These are phyloP conservation scores for Mormyrus hasselquistii DNA, from an alignment of 2,797 vertebrate species.

Conservation along the genomic window DNA sequence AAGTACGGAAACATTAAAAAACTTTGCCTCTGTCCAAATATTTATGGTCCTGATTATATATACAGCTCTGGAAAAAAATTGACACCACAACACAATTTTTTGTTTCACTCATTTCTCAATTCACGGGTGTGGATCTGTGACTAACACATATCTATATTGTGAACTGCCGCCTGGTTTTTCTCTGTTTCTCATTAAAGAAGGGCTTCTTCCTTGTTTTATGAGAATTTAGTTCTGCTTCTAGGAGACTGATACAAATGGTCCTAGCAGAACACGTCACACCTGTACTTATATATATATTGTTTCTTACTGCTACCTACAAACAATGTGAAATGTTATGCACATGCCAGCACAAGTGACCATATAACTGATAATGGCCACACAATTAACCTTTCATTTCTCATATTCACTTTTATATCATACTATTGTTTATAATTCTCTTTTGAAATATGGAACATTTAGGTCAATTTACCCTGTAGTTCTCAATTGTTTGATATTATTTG, in stretches of 20 bases:
- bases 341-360: neutral
- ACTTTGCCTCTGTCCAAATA: too few relatives aligned
- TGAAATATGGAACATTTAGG: neutral
- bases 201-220: neutral
- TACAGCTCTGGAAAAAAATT: neutral
- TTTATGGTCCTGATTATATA: neutral
- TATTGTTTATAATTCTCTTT: neutral
- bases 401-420: neutral
- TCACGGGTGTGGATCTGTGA: neutral
- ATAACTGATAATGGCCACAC: neutral
- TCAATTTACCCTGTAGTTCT: neutral
- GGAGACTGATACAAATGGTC: neutral
- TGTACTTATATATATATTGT: too few relatives aligned
- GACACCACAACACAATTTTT: neutral
- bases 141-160: neutral
- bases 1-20: too few relatives aligned
- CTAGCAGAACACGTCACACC: neutral
- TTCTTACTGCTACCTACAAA: neutral
- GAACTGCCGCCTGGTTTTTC: neutral
- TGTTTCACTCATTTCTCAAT: neutral
- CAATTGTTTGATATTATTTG: neutral
- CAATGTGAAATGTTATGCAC: neutral
- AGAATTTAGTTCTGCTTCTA: neutral
- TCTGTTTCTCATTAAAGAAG: neutral
- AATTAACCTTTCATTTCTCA: neutral